A percentile compares a stretch with the other conserved stretches of the same genome.
Conservation (phyloP, 2,888 invertebrate species). For the Apantesis nais region DNA sequence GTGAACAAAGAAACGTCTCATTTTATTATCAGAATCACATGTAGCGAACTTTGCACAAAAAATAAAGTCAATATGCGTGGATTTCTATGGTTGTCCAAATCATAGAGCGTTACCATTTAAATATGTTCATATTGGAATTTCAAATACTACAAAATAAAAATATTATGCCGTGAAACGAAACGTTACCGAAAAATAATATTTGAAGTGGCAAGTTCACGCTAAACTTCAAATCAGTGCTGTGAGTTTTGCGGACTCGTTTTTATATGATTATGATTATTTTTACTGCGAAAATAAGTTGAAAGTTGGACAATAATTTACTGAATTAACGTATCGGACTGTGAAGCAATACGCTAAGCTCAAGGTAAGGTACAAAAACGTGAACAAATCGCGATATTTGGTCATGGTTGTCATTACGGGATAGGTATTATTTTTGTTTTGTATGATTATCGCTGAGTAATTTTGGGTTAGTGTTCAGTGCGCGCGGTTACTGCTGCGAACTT, state of each 20-base stretch:
- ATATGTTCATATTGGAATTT: no score
- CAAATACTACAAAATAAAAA: no score
- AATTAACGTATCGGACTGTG: slow-evolving; percentile 29
- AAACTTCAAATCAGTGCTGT: slow-evolving; percentile 48
- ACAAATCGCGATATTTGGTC: slow-evolving; percentile 18
- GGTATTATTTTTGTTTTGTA: slow-evolving; percentile 59
- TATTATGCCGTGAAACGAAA: slow-evolving; percentile 23
- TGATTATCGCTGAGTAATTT: slow-evolving; percentile 64
- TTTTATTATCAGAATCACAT: neutral
- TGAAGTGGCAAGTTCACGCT: slow-evolving; percentile 30
- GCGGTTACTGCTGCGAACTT: slow-evolving; percentile 38
- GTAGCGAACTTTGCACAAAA: no score
- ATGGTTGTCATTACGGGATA: slow-evolving; percentile 36
- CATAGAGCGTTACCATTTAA: no score
- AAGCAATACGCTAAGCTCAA: slow-evolving; percentile 23
- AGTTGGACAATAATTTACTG: slow-evolving; percentile 26
- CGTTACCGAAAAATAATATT: slow-evolving; percentile 25
- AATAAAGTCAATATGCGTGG: no score
- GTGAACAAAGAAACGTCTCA: neutral
- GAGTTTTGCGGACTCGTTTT: slow-evolving; percentile 37
- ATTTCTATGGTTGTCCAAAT: no score
- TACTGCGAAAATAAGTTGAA: slow-evolving; percentile 41
- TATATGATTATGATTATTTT: slow-evolving; percentile 49
- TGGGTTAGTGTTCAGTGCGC: slow-evolving; percentile 30
- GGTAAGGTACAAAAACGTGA: slow-evolving; percentile 34